Evolutionary conservation across 2,797 vertebrate genomes (phyloP).

Genomic region (Spinus olivaceus): DNA sequence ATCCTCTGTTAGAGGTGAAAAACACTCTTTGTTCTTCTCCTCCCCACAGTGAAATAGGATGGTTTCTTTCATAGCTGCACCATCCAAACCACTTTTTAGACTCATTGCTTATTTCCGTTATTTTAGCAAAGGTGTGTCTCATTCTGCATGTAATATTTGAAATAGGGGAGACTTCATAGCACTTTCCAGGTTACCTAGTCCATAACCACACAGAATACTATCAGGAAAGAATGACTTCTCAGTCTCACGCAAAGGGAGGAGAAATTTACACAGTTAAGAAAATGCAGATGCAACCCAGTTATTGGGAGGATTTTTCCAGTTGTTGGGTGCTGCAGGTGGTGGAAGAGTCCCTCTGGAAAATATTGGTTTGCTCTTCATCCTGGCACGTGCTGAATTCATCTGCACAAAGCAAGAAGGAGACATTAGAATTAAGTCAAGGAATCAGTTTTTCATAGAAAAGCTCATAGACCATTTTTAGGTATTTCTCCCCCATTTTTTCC

Average conservation of each 20-base stretch:
- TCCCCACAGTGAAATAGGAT: not conserved
- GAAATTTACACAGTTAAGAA: not conserved
- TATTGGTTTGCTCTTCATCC: not conserved
- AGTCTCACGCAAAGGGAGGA: not conserved
- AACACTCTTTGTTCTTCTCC: not conserved
- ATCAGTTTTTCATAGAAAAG: not conserved
- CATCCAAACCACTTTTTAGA: not conserved
- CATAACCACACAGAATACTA: not conserved
- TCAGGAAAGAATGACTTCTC: not conserved
- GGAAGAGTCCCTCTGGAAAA: not conserved
- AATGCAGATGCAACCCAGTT: not conserved
- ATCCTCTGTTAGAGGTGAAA: not conserved
- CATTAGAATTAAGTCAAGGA: not conserved
- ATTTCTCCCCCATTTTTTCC: not conserved
- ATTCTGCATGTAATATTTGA: not conserved
- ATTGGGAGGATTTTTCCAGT: not conserved
- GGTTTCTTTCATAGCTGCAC: not conserved
- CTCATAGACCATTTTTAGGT: not conserved
- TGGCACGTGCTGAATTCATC: not conserved
- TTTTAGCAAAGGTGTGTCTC: slow-evolving; percentile 2
- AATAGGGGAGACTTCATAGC: not conserved
- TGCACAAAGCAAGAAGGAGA: not conserved
- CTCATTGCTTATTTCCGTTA: not conserved
- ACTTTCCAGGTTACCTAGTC: not conserved
- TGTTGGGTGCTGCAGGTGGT: not conserved